These are phyloP conservation scores for Dallia pectoralis DNA, from an alignment of 2,797 vertebrate species.

Conservation along the genomic window DNA sequence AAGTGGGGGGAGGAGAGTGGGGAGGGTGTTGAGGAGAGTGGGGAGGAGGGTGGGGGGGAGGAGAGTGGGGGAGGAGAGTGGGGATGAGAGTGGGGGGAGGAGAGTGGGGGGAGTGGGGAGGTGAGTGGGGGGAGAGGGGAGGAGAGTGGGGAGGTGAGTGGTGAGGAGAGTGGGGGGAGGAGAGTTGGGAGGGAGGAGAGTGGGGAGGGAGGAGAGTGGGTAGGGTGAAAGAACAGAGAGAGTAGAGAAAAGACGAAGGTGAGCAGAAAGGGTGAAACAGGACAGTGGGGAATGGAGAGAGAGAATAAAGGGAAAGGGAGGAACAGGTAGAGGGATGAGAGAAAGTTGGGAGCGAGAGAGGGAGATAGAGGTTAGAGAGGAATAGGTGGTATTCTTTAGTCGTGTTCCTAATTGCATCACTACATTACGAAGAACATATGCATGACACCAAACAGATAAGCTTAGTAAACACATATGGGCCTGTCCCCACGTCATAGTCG, in stretches of 20 bases:
- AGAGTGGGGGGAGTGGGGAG: background rate
- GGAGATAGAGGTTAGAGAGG: background rate
- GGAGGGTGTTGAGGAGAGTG: too few relatives aligned
- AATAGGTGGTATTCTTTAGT: slow-evolving; percentile 1
- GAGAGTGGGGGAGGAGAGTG: background rate
- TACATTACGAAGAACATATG: slow-evolving; percentile 16
- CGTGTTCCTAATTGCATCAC: slow-evolving; percentile 27
- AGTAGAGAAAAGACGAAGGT: too few relatives aligned
- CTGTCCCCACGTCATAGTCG: slow-evolving; percentile 36
- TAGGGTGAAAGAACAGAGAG: slow-evolving; percentile 28
- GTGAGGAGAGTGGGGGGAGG: background rate
- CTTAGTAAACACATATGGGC: slow-evolving; percentile 52
- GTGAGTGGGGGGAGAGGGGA: background rate
- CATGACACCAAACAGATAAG: slow-evolving; percentile 43
- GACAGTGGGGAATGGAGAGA: slow-evolving; percentile 8
- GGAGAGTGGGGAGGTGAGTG: background rate
- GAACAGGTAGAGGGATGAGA: background rate
- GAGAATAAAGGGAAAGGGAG: background rate
- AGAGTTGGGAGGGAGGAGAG: background rate
- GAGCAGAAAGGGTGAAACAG: background rate
- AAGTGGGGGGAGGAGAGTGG: too few relatives aligned
- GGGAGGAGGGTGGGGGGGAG: slow-evolving; percentile 1
- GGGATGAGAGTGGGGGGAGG: slow-evolving; percentile 4
- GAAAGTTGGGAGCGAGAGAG: background rate
- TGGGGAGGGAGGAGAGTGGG: slow-evolving; percentile 11